Evolutionary conservation across 2,888 invertebrate species (phyloP), one percentile per base, ranked within the genome.

Genomic region (Stictocephala bisonia): DNA sequence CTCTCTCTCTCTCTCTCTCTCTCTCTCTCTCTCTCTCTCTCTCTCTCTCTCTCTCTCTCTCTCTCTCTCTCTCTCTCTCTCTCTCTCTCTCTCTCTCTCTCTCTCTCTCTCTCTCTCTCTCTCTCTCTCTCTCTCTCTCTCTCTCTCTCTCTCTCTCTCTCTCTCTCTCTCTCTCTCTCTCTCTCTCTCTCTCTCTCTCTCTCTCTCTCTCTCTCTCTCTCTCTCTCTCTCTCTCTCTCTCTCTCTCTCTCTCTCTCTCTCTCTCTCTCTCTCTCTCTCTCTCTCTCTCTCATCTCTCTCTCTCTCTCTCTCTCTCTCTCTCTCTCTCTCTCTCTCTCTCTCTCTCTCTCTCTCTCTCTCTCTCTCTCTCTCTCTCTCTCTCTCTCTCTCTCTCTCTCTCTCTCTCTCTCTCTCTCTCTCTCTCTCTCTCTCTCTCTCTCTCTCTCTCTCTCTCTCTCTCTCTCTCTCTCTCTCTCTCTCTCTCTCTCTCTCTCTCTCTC

Each of bases 11-110:
- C 44, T 44, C 44, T 44, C 44, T 44, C 44, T 44, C 44, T 44
- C 44, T 44, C 44, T 44, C 44, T 44, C 44, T 44, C 44, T 44
- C 44, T 44, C 11, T 44, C 44, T 44, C 44, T 44, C 44, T 44
- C 44, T 44, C 44, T 44, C 44, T 44, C 44, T 44, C 44, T 44
- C 44, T 44, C 44, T 44, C 44, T 44, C 44, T 44, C 44, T 44
- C 44, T 44, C 44, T 44, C 44, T 44, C 44, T 44, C 44, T 44
- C 44, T 44, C 44, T 44, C 44, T 44, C 44, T 44, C 44, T 44
- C 44, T 44, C 44, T 44, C 44, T 44, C 44, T 44, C 44, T 44
- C 44, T 44, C 44, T 44, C 44, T 44, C 44, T 44, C 44, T 44
- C 44, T 44, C 44, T 44, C 44, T 44, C 44, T 44, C 44, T 44